Percentiles rank a stretch among this genome's conserved stretches.
phyloP scores from a whole-genome alignment of 2,888 invertebrate species.

The Tupiocoris notatus region DNA sequence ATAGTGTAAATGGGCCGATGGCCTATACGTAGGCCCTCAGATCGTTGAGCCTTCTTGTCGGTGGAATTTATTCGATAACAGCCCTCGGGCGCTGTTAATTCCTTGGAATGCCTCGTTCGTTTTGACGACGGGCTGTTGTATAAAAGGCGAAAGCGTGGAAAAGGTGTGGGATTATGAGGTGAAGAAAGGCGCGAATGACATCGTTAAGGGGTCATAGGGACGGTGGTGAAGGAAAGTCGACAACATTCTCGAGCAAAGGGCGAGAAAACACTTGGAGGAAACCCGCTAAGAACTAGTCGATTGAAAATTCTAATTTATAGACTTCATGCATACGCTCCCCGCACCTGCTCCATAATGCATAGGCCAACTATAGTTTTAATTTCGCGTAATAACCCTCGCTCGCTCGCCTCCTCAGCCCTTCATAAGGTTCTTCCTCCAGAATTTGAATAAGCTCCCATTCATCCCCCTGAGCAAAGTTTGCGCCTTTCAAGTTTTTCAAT shows the following conservation, averaged over 20 bases:
- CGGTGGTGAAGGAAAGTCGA: not conserved
- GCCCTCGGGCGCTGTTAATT: slow-evolving; percentile 9
- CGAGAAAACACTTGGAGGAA: slow-evolving; percentile 2
- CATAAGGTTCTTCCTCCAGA: slow-evolving; percentile 11
- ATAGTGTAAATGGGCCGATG: too few relatives aligned
- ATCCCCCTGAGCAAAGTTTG: slow-evolving; percentile 25
- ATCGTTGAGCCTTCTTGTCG: not conserved
- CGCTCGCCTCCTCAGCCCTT: not conserved
- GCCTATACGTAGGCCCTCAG: too few relatives aligned
- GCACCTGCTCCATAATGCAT: slow-evolving; percentile 42
- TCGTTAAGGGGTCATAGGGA: not conserved
- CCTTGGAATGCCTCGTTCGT: slow-evolving; percentile 8
- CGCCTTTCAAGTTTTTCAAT: slow-evolving; percentile 38
- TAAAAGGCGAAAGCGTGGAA: not conserved
- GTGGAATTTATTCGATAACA: slow-evolving; percentile 9
- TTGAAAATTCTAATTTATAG: slow-evolving; percentile 41
- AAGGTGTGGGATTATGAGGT: not conserved
- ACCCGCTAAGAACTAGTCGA: slow-evolving; percentile 35
- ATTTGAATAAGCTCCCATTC: slow-evolving; percentile 38
- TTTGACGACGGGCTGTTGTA: not conserved
- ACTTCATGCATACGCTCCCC: slow-evolving; percentile 33
- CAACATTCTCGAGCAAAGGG: not conserved
- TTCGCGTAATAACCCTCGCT: slow-evolving; percentile 34
- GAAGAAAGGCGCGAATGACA: not conserved
- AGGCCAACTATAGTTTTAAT: slow-evolving; percentile 40